Evolutionary conservation across 2,113 vertebrate genomes (phyloP).

Genomic region (Chascanopsetta lugubris): DNA sequence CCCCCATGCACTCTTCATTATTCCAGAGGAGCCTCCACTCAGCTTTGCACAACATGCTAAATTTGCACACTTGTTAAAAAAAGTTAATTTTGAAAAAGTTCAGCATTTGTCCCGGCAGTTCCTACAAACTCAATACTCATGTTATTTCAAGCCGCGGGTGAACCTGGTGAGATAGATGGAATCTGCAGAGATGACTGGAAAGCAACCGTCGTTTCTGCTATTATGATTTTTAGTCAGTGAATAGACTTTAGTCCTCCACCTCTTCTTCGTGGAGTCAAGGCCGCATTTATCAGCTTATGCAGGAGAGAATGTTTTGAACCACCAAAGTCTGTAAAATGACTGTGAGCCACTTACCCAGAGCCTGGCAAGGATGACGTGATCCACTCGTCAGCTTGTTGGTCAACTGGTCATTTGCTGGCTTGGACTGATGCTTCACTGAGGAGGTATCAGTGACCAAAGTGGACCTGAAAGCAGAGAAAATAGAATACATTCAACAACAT

Average conservation of each 20-base stretch:
- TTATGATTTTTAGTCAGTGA: not conserved
- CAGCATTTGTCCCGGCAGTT: not conserved
- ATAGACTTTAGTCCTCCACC: too few relatives aligned
- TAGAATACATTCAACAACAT: not conserved
- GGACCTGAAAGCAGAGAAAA: not conserved
- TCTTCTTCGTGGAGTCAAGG: not conserved
- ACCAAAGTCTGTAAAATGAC: not conserved
- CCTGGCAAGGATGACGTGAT: not conserved
- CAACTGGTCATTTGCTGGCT: too few relatives aligned
- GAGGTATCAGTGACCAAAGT: not conserved
- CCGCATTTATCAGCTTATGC: too few relatives aligned
- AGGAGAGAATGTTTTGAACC: not conserved
- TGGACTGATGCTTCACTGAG: not conserved
- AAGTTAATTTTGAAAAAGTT: conserved; percentile 39
- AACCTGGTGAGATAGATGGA: conserved; percentile 17
- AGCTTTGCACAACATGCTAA: conserved; percentile 22
- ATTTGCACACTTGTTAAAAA: conserved; percentile 42
- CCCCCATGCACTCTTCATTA: conserved; percentile 22
- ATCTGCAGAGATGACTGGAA: conserved; percentile 20
- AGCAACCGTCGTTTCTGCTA: conserved; percentile 10
- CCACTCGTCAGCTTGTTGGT: not conserved
- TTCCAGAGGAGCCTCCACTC: conserved; percentile 22
- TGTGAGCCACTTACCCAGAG: not conserved
- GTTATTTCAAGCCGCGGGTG: conserved; percentile 27
- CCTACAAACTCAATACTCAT: not conserved